Evolutionary conservation across 1,140 invertebrate genomes (phyloP).

Genomic region (Hyposmocoma kahamanoa): DNA sequence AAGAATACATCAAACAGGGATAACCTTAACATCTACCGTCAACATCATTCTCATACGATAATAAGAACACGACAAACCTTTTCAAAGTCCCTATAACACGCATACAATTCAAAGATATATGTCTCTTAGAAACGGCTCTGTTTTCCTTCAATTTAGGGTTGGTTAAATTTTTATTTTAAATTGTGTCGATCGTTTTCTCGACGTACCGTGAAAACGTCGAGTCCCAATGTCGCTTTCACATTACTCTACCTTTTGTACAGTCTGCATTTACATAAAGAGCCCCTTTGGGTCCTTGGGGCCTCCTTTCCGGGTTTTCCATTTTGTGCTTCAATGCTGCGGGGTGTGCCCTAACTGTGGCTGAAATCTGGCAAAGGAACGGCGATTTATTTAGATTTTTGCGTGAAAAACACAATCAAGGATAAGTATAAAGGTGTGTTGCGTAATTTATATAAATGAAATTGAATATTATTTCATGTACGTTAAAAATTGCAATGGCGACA

Average conservation of each 20-base stretch:
- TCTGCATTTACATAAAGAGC: constrained; percentile 57
- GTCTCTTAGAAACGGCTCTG: constrained; percentile 14
- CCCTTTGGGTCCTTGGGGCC: constrained; percentile 44
- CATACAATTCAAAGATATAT: constrained; percentile 20
- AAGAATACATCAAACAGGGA: too few species aligned
- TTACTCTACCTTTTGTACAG: constrained; percentile 55
- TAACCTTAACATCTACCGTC: too few species aligned
- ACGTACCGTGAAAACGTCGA: constrained; percentile 34
- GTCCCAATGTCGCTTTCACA: constrained; percentile 50
- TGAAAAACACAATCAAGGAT: too few species aligned
- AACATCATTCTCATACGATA: too few species aligned
- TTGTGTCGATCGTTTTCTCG: constrained; percentile 28
- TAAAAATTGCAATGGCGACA: too few species aligned
- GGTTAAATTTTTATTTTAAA: constrained; percentile 32
- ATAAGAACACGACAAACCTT: too few species aligned
- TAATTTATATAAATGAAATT: too few species aligned
- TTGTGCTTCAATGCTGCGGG: constrained; percentile 45
- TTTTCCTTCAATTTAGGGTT: constrained; percentile 30
- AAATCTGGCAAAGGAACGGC: too few species aligned
- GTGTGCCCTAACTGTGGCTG: constrained; percentile 25
- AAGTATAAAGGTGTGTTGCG: too few species aligned
- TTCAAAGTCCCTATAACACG: constrained; percentile 15
- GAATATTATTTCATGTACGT: too few species aligned
- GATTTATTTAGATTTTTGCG: too few species aligned
- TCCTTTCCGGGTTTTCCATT: constrained; percentile 53